A percentile compares a stretch with the other conserved stretches of the same genome.
Evolutionary conservation across 2,113 vertebrate genomes (phyloP).

Genomic region (Heloderma charlesbogerti): DNA sequence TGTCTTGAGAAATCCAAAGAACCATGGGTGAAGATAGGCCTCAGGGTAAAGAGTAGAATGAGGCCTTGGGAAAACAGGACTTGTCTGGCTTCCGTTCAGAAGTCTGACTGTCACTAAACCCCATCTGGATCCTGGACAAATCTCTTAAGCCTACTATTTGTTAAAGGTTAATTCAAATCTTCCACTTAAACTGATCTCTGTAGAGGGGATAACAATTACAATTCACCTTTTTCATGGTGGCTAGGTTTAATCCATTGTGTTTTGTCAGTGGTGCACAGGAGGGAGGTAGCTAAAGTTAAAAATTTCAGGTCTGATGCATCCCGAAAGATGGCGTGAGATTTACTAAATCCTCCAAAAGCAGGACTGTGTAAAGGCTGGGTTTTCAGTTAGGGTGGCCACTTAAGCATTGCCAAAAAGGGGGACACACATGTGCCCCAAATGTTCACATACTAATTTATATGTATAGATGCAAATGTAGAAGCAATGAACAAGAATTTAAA

Average conservation of each 20-base stretch:
- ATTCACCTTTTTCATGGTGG: background rate
- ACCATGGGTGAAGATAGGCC: background rate
- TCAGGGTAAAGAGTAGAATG: background rate
- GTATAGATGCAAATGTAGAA: background rate
- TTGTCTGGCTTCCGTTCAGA: background rate
- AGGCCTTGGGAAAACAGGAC: background rate
- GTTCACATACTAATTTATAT: background rate
- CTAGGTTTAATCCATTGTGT: conserved; percentile 10
- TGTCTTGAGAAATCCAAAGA: background rate
- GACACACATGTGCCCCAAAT: background rate
- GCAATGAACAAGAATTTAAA: too few species aligned
- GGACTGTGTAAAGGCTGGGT: background rate
- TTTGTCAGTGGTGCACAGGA: conserved; percentile 8
- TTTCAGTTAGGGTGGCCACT: background rate
- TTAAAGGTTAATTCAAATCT: conserved; percentile 4
- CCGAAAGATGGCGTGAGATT: background rate
- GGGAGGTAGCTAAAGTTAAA: background rate
- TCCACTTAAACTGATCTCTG: background rate
- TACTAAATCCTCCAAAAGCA: background rate
- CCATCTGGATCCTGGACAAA: background rate
- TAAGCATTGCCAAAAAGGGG: background rate
- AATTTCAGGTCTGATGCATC: background rate
- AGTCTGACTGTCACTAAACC: background rate
- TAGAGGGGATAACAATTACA: conserved; percentile 11
- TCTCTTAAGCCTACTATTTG: background rate